Base-by-base conservation (phyloP, 2,888 invertebrate genomes). In the Autographa gamma region DNA sequence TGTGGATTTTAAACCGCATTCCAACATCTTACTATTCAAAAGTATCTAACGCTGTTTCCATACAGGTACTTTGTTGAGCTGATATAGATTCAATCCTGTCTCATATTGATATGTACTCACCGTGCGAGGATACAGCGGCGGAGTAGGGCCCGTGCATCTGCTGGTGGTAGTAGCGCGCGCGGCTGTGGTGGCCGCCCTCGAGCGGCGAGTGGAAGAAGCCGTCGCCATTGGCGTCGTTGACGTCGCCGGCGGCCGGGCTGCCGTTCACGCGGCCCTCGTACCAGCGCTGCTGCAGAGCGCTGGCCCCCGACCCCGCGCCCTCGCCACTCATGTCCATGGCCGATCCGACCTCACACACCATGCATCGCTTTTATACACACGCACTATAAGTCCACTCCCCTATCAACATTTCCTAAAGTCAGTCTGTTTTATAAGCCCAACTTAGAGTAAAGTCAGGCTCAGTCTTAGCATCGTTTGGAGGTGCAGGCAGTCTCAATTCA, bases 131-230 rank as follows among this genome's bases (percentile, higher is more conserved):
- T 86, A 96, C 96, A 69, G 96, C 95, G 71, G 96, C 91, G 73
- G 96, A 96, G 89, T 96, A 96, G 81, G 96, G 96, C 83, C 94
- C 94, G 89, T 96, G 96, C 95, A 96, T 96, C 85, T 96, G 96
- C 88, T 96, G 96, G 85, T 96, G 96, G 93, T 96, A 96, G 92
- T 96, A 96, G 73, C 96, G 93, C 80, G 96, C 95, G 87, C 96
- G 92, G 88, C 95, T 93, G 88, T 96, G 94, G 88, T 96, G 95
- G 88, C 93, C 96, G 92, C 94, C 95, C 87, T 95, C 96, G 80
- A 93, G 93, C 91, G 93, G 95, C 87, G 92, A 96, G 92, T 94
- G 96, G 95, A 93, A 96, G 95, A 96, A 96, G 82, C 93, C 94
- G 83, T 95, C 93, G 88, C 96, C 93, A 91, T 95, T 93, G 91